Conservation (phyloP, 1,140 invertebrate species). For the Muscidifurax raptorellus region DNA sequence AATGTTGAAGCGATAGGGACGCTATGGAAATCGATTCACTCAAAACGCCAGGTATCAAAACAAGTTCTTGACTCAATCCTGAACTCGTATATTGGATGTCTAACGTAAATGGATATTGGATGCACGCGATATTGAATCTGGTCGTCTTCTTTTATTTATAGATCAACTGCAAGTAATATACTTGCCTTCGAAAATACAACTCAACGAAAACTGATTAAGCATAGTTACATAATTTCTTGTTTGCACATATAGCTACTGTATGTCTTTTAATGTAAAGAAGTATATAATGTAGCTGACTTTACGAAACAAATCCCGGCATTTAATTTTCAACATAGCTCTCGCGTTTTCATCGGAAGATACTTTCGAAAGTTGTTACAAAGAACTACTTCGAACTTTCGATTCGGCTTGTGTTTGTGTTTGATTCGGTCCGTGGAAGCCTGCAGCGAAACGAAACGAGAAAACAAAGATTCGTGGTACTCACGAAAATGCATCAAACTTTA, state of each 20-base stretch:
- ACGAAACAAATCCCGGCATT: not conserved
- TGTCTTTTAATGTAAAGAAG: no score
- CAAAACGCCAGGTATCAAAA: slow-evolving; percentile 23
- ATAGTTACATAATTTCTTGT: no score
- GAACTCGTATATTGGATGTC: slow-evolving; percentile 24
- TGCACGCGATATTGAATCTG: slow-evolving; percentile 42
- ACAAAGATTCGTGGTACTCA: not conserved
- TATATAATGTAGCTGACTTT: no score
- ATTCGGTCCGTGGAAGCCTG: not conserved
- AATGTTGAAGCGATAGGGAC: slow-evolving; percentile 19
- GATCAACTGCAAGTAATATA: not conserved
- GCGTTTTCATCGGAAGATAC: not conserved
- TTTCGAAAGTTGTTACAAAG: not conserved
- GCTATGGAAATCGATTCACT: slow-evolving; percentile 20
- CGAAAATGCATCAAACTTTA: not conserved
- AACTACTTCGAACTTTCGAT: not conserved
- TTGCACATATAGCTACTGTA: no score
- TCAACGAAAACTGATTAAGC: no score
- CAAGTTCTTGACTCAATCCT: slow-evolving; percentile 34
- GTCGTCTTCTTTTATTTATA: slow-evolving; percentile 26
- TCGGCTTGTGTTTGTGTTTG: not conserved
- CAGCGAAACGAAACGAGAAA: not conserved
- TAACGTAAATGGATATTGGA: slow-evolving; percentile 34
- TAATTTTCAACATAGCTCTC: not conserved
- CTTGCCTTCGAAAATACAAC: no score